Percentiles rank a stretch among this genome's conserved stretches.
These are phyloP conservation scores for Crocodylus rhombifer DNA, from an alignment of 2,797 vertebrate species.

Conservation along the genomic window DNA sequence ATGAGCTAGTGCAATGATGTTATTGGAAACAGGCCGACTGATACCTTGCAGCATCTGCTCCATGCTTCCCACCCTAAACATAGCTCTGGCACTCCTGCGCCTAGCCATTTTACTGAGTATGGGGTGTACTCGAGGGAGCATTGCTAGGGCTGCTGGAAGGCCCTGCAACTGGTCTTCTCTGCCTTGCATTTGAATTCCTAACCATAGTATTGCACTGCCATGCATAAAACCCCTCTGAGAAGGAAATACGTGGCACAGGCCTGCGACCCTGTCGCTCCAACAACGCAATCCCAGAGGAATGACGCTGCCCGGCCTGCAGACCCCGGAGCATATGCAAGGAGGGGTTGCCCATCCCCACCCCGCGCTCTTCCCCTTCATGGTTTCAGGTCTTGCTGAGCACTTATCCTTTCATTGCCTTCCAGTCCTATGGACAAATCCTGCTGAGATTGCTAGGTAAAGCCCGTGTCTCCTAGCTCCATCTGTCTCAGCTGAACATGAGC, in stretches of 20 bases:
- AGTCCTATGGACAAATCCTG: not conserved
- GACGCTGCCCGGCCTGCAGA: not conserved
- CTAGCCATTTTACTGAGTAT: too few relatives aligned
- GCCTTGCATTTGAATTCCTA: rapidly evolving
- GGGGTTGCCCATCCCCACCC: not conserved
- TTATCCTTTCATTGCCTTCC: not conserved
- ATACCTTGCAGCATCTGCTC: not conserved
- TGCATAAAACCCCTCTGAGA: not conserved
- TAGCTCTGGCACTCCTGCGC: not conserved
- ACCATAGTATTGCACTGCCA: not conserved
- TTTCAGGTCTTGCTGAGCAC: not conserved
- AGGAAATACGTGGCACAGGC: not conserved
- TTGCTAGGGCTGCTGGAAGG: not conserved
- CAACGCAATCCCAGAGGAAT: not conserved
- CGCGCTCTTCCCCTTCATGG: not conserved
- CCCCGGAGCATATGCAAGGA: not conserved
- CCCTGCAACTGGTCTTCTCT: not conserved
- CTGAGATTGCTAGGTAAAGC: not conserved
- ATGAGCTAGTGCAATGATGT: not conserved
- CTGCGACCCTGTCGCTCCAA: not conserved
- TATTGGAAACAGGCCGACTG: not conserved
- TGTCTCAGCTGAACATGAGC: not conserved
- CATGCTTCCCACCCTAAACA: not conserved
- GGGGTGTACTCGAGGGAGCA: not conserved
- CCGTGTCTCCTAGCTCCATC: not conserved